phyloP scores from a whole-genome alignment of 2,888 invertebrate genomes.

The Lamellibrachia satsuma region DNA sequence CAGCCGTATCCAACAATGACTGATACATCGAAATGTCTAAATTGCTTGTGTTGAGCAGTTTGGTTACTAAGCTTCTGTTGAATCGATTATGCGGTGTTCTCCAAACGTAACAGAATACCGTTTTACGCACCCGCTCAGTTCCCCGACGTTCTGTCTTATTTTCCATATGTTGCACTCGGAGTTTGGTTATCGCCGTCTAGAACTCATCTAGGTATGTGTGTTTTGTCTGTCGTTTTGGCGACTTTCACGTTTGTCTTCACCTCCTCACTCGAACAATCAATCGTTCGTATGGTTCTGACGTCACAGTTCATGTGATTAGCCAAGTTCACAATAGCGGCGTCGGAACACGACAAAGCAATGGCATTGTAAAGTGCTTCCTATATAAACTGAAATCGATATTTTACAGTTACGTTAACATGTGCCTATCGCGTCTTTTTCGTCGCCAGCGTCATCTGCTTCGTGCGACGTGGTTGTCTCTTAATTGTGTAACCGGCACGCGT shows the following conservation, averaged over 20 bases:
- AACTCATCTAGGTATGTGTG: not conserved
- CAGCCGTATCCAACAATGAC: not conserved
- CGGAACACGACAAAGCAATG: not conserved
- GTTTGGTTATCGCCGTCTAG: not conserved
- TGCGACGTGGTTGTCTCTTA: not conserved
- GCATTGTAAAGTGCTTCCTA: not conserved
- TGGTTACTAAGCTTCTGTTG: not conserved
- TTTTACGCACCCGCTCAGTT: not conserved
- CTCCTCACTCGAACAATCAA: not conserved
- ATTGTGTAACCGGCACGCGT: not conserved
- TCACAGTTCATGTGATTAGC: not conserved
- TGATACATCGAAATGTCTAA: not conserved
- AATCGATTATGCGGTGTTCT: not conserved
- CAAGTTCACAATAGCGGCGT: not conserved
- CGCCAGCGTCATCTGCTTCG: not conserved
- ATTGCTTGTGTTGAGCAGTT: conserved; percentile 13
- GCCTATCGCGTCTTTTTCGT: not conserved
- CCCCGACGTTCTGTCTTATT: not conserved
- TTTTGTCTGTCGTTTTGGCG: not conserved
- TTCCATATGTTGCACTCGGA: conserved; percentile 5
- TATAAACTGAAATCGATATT: not conserved
- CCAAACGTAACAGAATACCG: not conserved
- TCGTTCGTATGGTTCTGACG: not conserved
- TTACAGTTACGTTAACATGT: not conserved
- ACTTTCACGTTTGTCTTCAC: not conserved